Evolutionary conservation across 1,140 invertebrate genomes (phyloP), one percentile per base, ranked within the genome.

Genomic region (Mya arenaria): DNA sequence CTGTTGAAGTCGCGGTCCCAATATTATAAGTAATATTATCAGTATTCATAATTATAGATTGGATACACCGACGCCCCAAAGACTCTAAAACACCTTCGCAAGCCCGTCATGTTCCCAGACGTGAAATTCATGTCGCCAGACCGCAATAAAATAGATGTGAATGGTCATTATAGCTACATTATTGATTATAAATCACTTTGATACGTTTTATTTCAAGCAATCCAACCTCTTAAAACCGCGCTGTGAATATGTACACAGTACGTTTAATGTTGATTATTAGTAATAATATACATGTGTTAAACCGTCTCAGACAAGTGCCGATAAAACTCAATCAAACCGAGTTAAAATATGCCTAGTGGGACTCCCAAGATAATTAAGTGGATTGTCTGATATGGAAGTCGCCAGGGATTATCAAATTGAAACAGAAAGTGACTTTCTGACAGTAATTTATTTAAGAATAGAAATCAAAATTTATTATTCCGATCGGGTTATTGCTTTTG

Each of bases 151-250:
- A 71, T 25, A 71, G 34, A 69, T 41, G 48, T 80, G 17, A 58
- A 80, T 60, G 55, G 36, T 37, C 55, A 58, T 80, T 80, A 52
- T 68, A 66, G 23, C 34, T 30, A n/a, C 52, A 80, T 80, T 80
- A 80, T 71, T 69, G 55, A 58, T 23, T 23, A 80, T 80, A 80
- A 80, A 80, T 80, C 77, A 80, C 77, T 56, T 80, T 71, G 77
- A 80, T 80, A 80, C 41, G 32, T 62, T 36, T 37, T 39, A 6
- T 65, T 55, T 68, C 55, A 58, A 44, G 55, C 37, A 28, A 66
- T 66, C 62, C 58, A 48, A 69, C 58, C 37, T 71, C 55, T 55
- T 48, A 52, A 55, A 68, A 52, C 25, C 19, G 19, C 48, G 48
- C 48, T 1, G 48, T n/a, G 4, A 52, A 37, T 75, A 68, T 78